Evolutionary conservation across 2,888 invertebrate species (phyloP).

Genomic region (Thymelicus acteon): DNA sequence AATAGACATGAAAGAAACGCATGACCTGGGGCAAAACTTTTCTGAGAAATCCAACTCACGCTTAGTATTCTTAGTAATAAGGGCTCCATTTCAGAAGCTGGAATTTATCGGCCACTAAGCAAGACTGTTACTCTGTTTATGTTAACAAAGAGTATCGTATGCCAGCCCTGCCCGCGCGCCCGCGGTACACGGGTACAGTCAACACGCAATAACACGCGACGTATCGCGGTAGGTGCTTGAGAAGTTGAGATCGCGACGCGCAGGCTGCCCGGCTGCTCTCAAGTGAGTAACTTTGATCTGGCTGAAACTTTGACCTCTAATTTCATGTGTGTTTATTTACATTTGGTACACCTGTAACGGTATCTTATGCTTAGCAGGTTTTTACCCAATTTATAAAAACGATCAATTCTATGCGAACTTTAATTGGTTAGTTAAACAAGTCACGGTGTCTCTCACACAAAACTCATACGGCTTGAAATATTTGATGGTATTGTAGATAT

Average conservation of each 20-base stretch:
- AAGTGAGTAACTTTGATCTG: too few species aligned
- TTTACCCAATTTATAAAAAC: not conserved
- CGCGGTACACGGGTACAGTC: conserved; percentile 6
- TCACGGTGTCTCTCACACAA: not conserved
- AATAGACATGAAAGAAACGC: too few species aligned
- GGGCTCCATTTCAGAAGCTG: too few species aligned
- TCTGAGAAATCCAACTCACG: too few species aligned
- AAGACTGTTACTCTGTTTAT: not conserved
- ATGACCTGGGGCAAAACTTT: too few species aligned
- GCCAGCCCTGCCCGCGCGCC: conserved; percentile 10
- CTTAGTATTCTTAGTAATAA: too few species aligned
- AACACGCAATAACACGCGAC: conserved; percentile 17
- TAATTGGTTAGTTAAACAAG: not conserved
- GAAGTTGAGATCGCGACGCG: not conserved
- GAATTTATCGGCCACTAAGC: not conserved
- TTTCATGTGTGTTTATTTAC: not conserved
- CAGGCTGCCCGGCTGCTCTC: too few species aligned
- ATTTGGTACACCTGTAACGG: not conserved
- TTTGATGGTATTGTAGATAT: too few species aligned
- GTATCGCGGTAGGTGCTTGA: conserved; percentile 2
- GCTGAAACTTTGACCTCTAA: not conserved
- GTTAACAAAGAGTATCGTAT: not conserved
- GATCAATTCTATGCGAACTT: not conserved
- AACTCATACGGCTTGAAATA: not conserved
- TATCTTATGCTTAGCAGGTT: not conserved